phyloP scores from a whole-genome alignment of 2,797 vertebrate genomes.

The Fundulus diaphanus region DNA sequence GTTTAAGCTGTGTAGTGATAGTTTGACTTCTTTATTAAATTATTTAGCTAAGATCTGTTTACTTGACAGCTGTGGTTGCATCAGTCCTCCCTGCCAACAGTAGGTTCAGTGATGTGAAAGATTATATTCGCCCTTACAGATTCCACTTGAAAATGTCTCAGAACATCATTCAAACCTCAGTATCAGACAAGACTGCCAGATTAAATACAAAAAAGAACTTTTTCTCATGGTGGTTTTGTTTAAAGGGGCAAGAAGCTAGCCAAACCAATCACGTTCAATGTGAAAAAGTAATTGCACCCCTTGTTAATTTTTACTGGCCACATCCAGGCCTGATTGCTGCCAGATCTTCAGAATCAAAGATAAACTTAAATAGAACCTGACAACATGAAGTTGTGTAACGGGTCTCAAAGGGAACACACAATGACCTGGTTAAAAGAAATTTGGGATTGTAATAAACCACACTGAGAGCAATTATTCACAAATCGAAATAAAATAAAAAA shows the following conservation, averaged over 20 bases:
- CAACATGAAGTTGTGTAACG: neutral
- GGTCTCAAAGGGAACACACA: neutral
- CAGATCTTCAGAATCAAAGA: neutral
- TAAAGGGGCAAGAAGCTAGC: neutral
- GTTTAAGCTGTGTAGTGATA: slow-evolving; percentile 50
- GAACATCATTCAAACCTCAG: neutral
- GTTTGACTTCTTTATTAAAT: no score
- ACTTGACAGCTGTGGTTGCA: slow-evolving; percentile 46
- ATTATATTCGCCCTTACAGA: neutral
- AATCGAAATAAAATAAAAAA: neutral
- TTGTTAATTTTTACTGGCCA: neutral
- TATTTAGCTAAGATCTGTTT: no score
- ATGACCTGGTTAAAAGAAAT: neutral
- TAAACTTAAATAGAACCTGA: neutral
- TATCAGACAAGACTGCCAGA: neutral
- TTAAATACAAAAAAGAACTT: neutral
- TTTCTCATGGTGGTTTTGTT: neutral
- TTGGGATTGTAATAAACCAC: neutral
- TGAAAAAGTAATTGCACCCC: neutral
- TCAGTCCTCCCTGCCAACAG: slow-evolving; percentile 43
- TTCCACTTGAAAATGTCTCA: neutral
- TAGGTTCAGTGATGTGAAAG: slow-evolving; percentile 1
- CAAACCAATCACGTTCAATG: neutral
- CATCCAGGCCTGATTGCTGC: neutral
- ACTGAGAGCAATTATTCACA: neutral